Base-by-base conservation (phyloP, 2,797 vertebrate species). In the Liasis olivaceus region DNA sequence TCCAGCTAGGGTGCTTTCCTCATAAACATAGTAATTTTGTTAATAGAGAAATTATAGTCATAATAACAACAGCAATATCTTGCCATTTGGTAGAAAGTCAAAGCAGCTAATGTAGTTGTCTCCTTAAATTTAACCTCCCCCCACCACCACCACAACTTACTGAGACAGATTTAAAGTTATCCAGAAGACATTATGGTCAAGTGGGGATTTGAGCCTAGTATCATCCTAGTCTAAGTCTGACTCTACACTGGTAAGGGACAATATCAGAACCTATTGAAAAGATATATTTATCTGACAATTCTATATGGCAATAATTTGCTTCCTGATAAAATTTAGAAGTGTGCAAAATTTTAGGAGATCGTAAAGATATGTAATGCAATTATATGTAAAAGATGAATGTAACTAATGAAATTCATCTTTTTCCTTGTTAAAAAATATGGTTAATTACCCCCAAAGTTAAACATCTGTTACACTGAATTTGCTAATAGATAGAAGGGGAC, bases 371-470 rank as follows among this genome's bases (percentile, higher is more conserved):
- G 95, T 91, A 90, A 91, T 63, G 84, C 93, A 94, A 66, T 31
- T 95, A 94, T 94, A 94, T 62, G 92, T 91, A 86, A 93, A 91
- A 92, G 95, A 87, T 42, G 96, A 95, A 66, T 92, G 56, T n/a
- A 31, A 56, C 47, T 90, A 90, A 91, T 51, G 94, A 92, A 95
- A 94, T 89, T 89, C 64, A 92, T 91, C 60, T 22, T 90, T 95
- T 96, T 95, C 15, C 63, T n/a, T 95, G 59, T 93, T 95, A 95
- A 94, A 81, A 95, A 94, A 17, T 24, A 92, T 92, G 59, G 0
- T 96, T 96, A 96, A 96, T 96, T 95, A 96, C 60, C 47, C 17
- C 26, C 81, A 93, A 94, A 95, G 69, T 90, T 63, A 94, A 95
- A 92, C 31, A 94, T 93, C 89, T 96, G 93, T 94, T 95, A 69